Evolutionary conservation across 2,797 vertebrate species (phyloP).

Genomic region (Hybognathus amarus): DNA sequence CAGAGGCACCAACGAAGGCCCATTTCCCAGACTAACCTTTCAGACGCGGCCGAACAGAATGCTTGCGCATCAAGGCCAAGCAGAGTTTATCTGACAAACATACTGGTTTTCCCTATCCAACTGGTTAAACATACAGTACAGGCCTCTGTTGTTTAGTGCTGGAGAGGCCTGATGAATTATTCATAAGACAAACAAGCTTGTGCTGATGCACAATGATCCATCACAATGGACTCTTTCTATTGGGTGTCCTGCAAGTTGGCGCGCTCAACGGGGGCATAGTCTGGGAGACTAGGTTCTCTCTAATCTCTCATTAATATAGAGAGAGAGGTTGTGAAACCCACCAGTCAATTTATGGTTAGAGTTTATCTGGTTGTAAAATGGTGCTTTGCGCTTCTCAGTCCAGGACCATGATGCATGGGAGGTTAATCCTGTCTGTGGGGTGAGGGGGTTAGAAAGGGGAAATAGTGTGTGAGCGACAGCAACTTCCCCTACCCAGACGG

Average conservation of each 20-base stretch:
- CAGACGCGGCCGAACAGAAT: conserved; percentile 22
- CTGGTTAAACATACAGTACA: conserved; percentile 54
- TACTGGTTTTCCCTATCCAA: conserved; percentile 39
- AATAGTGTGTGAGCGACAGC: conserved; percentile 2
- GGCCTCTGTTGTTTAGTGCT: conserved; percentile 44
- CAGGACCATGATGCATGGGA: conserved; percentile 43
- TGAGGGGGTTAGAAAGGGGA: background rate
- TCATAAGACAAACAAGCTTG: conserved; percentile 56
- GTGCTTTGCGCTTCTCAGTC: conserved; percentile 52
- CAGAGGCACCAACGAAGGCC: conserved; percentile 32
- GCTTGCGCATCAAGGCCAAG: conserved; percentile 45
- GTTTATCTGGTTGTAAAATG: conserved; percentile 63
- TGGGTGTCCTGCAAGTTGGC: conserved; percentile 36
- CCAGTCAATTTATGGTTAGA: conserved; percentile 55
- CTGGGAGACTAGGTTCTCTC: conserved; percentile 29
- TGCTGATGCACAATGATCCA: conserved; percentile 48
- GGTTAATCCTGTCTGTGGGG: conserved; percentile 54
- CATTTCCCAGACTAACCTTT: conserved; percentile 43
- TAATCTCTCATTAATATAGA: conserved; percentile 53
- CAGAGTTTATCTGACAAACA: conserved; percentile 56
- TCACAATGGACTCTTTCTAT: conserved; percentile 46
- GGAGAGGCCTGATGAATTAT: conserved; percentile 50
- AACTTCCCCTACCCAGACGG: conserved; percentile 37
- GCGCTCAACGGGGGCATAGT: background rate
- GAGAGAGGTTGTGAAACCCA: conserved; percentile 53